phyloP scores from a whole-genome alignment of 2,797 vertebrate species.

The Gymnothorax javanicus region DNA sequence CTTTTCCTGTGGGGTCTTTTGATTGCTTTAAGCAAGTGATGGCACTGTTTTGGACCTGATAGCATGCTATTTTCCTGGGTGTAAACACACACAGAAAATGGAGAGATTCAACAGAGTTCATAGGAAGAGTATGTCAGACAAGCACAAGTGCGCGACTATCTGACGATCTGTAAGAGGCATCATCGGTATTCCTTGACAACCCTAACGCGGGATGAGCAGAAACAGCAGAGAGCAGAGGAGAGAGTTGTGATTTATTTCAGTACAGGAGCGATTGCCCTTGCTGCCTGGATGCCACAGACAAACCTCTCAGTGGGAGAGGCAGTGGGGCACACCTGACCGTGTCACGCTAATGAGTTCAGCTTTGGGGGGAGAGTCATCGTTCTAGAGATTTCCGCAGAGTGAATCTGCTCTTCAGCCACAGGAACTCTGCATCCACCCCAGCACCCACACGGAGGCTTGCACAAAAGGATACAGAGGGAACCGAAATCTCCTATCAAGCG shows the following conservation, averaged over 20 bases:
- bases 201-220: conserved; percentile 56
- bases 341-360: conserved; percentile 50
- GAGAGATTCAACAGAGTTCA: background rate
- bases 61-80: background rate
- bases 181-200: conserved; percentile 55
- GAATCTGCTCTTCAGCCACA: conserved; percentile 26
- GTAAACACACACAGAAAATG: background rate
- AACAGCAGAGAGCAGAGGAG: conserved; percentile 57
- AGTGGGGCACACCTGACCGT: conserved; percentile 40
- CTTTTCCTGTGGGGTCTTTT: background rate
- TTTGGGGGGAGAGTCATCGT: conserved; percentile 22
- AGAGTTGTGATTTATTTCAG: conserved; percentile 63
- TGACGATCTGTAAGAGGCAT: background rate
- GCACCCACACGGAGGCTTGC: background rate
- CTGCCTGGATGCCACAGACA: conserved; percentile 48
- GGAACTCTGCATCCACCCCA: background rate
- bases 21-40: conserved; percentile 5
- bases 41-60: background rate
- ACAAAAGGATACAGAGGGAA: background rate
- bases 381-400: conserved; percentile 37
- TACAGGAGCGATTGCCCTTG: conserved; percentile 63
- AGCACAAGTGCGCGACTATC: background rate
- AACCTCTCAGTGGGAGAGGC: conserved; percentile 51
- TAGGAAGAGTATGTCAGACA: background rate
- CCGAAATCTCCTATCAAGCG: background rate